Evolutionary conservation across 2,797 vertebrate species (phyloP), one percentile per base, ranked within the genome.

Genomic region (Urocyon cinereoargenteus): DNA sequence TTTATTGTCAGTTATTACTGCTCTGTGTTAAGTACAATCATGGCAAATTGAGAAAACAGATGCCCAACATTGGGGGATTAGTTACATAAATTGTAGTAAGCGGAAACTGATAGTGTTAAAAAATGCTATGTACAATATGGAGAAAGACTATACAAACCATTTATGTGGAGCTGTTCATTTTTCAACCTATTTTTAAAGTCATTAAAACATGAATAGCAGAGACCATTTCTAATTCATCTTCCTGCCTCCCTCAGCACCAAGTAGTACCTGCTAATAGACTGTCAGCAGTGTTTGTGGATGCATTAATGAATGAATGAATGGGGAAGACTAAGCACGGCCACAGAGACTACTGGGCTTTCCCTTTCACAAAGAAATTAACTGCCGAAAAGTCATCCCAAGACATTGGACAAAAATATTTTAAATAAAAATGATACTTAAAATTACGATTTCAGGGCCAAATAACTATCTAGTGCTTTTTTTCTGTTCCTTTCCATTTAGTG

Each of bases 201-300:
- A 90, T 79, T 66, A 86, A 61, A 88, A 51, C 53, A 26, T 28
- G 22, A 91, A 55, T 57, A 97, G 21, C 26, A 73, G 64, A 84
- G 53, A 82, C 59, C 82, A 53, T 88, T 91, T 86, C 73, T 88
- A 53, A 34, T n/a, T 87, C 59, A 77, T 84, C 62, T 90, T 87
- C 81, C 53, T 51, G 5, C 45, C 79, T 49, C 16, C 40, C 49
- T 93, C 66, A 40, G 16, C 70, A 55, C 34, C 40, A 59, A 51
- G 84, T 61, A 59, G 53, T n/a, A 49, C 49, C 4, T 16, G 34
- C 19, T n/a, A 78, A 57, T n/a, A 83, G 57, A 83, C 24, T 78
- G 5, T 28, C 36, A 90, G 24, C 66, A 78, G 6, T 62, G 72
- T 31, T 66, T 73, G 13, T 53, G 57, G 68, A 49, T 34, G 7